Evolutionary conservation across 2,113 vertebrate genomes (phyloP).

Genomic region (Holacanthus passer): DNA sequence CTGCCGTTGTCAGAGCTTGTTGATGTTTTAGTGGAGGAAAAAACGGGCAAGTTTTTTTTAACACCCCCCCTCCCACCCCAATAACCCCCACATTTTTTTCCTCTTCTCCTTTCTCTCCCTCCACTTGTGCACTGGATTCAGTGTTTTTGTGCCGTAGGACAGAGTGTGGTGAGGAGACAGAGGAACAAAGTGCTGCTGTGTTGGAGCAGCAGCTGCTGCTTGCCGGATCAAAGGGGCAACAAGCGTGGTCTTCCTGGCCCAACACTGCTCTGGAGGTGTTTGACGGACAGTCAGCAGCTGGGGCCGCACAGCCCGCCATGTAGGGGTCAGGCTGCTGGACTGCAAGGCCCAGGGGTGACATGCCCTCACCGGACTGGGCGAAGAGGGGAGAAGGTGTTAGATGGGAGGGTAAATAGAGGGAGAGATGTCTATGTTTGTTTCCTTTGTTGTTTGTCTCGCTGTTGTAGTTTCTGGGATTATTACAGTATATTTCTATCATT

Average conservation of each 20-base stretch:
- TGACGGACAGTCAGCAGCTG: slow-evolving; percentile 99
- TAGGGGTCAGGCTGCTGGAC: slow-evolving; percentile 81
- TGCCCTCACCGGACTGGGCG: slow-evolving; percentile 71
- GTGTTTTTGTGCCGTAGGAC: slow-evolving; percentile 98
- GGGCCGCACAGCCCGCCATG: slow-evolving; percentile 86
- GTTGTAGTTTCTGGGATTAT: slow-evolving; percentile 19
- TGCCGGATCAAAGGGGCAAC: slow-evolving; percentile 97
- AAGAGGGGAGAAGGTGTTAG: slow-evolving; percentile 65
- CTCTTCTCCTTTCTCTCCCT: slow-evolving; percentile 74
- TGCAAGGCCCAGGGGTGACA: slow-evolving; percentile 74
- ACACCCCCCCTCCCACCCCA: background rate
- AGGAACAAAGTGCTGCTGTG: slow-evolving; percentile 98
- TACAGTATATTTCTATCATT: slow-evolving; percentile 6
- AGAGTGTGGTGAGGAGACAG: slow-evolving; percentile 94
- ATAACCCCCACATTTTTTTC: slow-evolving; percentile 76
- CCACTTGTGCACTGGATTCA: slow-evolving; percentile 84
- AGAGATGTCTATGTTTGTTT: slow-evolving; percentile 67
- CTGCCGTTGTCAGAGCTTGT: slow-evolving; percentile 99
- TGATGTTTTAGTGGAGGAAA: slow-evolving; percentile 89
- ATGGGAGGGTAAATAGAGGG: slow-evolving; percentile 66
- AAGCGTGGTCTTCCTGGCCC: slow-evolving; percentile 95
- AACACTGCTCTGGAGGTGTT: slow-evolving; percentile 96
- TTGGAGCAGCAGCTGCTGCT: slow-evolving; percentile 98
- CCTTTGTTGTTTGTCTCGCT: slow-evolving; percentile 55
- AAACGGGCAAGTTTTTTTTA: slow-evolving; percentile 82